phyloP scores from a whole-genome alignment of 2,113 vertebrate genomes.

The Mirounga angustirostris region DNA sequence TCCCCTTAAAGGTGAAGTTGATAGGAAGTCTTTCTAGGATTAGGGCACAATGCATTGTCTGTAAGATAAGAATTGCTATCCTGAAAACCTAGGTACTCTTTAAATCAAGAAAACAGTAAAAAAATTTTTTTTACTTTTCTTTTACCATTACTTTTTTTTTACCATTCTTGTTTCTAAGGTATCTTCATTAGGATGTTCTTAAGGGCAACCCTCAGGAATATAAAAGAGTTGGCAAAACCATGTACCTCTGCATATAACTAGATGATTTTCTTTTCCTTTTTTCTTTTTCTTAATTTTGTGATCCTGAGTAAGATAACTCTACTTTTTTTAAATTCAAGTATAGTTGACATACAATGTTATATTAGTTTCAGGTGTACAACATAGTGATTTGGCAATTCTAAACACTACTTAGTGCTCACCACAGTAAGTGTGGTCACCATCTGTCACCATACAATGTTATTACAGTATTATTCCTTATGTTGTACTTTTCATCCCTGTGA shows the following conservation, averaged over 20 bases:
- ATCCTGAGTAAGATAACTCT: background rate
- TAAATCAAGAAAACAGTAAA: background rate
- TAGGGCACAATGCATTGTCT: background rate
- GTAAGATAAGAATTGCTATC: background rate
- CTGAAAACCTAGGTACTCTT: constrained; percentile 42
- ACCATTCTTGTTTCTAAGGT: background rate
- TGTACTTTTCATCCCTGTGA: background rate
- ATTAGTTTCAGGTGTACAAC: background rate
- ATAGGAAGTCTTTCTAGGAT: constrained; percentile 41
- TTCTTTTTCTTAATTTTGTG: background rate
- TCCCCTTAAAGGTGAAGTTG: background rate
- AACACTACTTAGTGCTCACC: background rate
- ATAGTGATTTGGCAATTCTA: background rate
- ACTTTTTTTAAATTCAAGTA: background rate
- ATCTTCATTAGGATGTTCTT: background rate
- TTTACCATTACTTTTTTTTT: background rate
- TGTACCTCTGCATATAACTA: background rate
- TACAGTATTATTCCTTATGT: background rate
- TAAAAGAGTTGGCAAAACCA: background rate
- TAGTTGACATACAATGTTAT: background rate
- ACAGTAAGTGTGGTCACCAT: background rate
- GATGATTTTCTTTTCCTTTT: background rate
- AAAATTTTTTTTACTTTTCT: background rate
- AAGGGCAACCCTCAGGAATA: background rate
- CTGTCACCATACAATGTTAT: background rate